Base-by-base conservation (phyloP, 2,888 invertebrate species). In the Spatulosminthurus flaviceps region DNA sequence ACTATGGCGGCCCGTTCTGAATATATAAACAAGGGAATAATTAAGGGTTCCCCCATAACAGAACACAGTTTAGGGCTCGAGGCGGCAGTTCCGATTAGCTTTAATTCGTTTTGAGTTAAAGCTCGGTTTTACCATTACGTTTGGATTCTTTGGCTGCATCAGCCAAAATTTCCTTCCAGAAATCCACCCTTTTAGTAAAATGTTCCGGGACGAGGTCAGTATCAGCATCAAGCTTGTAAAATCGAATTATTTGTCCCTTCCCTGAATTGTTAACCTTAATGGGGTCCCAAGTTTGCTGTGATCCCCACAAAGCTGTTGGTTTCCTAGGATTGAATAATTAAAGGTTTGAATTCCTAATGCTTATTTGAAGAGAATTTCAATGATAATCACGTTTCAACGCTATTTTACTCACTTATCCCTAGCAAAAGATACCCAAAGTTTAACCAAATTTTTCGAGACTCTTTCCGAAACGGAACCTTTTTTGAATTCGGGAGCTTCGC, bases 401-500 rank as follows among this genome's bases (percentile, higher is more conserved):
- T 51, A 51, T 51, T 51, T 19, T 2, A n/a, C 51, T 5, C 16
- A 51, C 51, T 51, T 51, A 19, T 51, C n/a, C 16, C 51, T 64
- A 41, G 75, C 75, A 41, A 75, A 75, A 0, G 75, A 75, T n/a
- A 22, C 42, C 66, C 75, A 75, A 9, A 75, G 66, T 66, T 75
- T 75, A 9, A 75, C 61, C 5, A 64, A 64, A 16, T 66, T 66
- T 22, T 66, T 75, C 41, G 75, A 75, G 1, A 75, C 64, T 9
- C 0, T 7, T 29, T 64, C 75, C 21, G 29, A 60, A 0, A 11
- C 22, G 1, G 75, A 75, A 21, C 66, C 66, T 11, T 75, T 75
- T 19, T 64, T 22, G 21, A 75, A 75, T 13, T 64, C 75, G 2
- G 75, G 75, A 0, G 42, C 64, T 21, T 61, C 34, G 16, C 34